Base-by-base conservation (phyloP, 1,140 invertebrate genomes). In the Halyomorpha halys region DNA sequence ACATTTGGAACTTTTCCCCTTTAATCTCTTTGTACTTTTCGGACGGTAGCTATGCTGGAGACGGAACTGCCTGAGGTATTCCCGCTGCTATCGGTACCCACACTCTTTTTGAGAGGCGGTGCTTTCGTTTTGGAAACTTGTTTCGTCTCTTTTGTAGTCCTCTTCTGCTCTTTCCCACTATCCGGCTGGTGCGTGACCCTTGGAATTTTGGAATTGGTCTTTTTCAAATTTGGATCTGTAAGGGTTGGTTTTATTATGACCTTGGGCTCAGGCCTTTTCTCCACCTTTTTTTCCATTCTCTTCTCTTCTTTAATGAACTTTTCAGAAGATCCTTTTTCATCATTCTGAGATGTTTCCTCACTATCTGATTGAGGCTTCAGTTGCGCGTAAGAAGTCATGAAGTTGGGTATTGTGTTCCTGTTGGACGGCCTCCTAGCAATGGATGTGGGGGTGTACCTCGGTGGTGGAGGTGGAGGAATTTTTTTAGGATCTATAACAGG, bases 401-500 rank as follows among this genome's bases (percentile, higher is more conserved):
- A 56, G 15, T 15, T 59, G 14, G 73, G 74, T 14, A 79, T 71
- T 5, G 78, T 77, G 2, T 75, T 77, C 16, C 74, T 66, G 34
- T 69, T 70, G 61, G 71, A 65, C 1, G 69, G 67, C 2, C 16
- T 30, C 15, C 69, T 74, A 74, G 59, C 81, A 73, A 44, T 80
- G 82, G 60, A 85, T 73, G 53, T 23, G 3, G 84, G 86, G 4
- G 78, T 81, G 11, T 80, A 80, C 68, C 83, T 76, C 6, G 83
- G 83, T 25, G 84, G 81, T 16, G 83, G 83, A 27, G 81, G 77
- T 4, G 82, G 83, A n/a, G 82, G 82, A 62, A 80, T 73, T 73
- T 73, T 79, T 23, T 68, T 69, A 25, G 60, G 65, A 65, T 70
- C 70, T n/a, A 62, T 70, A 30, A 70, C 75, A 23, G 27, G 76